phyloP scores from a whole-genome alignment of 2,797 vertebrate species.

The Cercopithecus diana region DNA sequence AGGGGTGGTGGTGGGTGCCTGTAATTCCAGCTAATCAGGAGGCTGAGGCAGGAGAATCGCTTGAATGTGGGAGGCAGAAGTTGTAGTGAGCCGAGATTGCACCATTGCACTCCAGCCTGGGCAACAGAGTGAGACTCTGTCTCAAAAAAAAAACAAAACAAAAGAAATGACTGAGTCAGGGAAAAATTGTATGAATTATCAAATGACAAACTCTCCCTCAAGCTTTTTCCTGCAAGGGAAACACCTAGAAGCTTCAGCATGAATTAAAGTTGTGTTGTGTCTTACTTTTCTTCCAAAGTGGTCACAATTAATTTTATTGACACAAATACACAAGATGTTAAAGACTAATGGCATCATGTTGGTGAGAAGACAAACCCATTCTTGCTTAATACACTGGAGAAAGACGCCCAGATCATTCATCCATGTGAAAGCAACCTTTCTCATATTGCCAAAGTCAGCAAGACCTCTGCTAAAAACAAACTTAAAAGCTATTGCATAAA shows the following conservation, averaged over 20 bases:
- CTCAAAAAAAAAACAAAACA: not conserved
- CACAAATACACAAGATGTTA: conserved; percentile 52
- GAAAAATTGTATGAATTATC: not conserved
- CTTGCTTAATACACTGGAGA: conserved; percentile 51
- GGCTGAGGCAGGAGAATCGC: no score
- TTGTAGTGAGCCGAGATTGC: no score
- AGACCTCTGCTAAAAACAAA: conserved; percentile 55
- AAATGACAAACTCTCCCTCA: not conserved
- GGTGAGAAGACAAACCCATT: conserved; percentile 32
- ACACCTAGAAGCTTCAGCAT: not conserved
- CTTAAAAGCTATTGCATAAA: not conserved
- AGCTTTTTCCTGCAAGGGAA: not conserved
- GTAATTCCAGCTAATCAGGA: no score
- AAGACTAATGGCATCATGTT: not conserved
- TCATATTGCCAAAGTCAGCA: conserved; percentile 58
- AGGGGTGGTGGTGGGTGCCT: no score
- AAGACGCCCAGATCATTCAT: not conserved
- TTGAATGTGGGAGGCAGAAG: no score
- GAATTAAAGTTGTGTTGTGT: conserved; percentile 28
- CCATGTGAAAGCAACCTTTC: conserved; percentile 56
- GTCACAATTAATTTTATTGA: conserved; percentile 68
- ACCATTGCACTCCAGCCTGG: not conserved
- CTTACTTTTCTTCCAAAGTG: conserved; percentile 24
- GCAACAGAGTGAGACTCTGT: not conserved
- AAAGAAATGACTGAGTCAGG: not conserved